Evolutionary conservation across 2,888 invertebrate species (phyloP), one percentile per base, ranked within the genome.

Genomic region (Acronicta psi): DNA sequence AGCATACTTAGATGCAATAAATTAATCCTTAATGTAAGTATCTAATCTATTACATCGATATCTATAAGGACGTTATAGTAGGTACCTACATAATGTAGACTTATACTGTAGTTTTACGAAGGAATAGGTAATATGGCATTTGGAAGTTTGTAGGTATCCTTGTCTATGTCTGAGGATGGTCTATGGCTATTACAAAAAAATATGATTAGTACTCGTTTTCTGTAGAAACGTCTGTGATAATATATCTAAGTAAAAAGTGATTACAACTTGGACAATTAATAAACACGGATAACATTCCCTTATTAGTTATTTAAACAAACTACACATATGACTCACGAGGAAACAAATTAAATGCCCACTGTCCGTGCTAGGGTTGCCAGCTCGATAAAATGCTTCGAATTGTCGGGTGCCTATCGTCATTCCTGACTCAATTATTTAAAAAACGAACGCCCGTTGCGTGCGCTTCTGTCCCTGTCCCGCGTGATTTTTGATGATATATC

Each of bases 401-500:
- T 83, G 90, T 82, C 86, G 80, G 86, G 88, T 89, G 89, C 91
- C 90, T 93, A 92, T 91, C 92, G 88, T 91, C 90, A 92, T 93
- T 92, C 92, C 89, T 77, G 84, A 82, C 88, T 91, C 91, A 90
- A 93, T 93, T 92, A 93, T 93, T 91, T 92, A 90, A 93, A 93
- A 93, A 93, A 92, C 86, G 85, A 88, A 86, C 80, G 83, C 81
- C 83, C 77, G 85, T 88, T 87, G 87, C 77, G 81, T 83, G 77
- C 77, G 66, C 73, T 54, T 83, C 79, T 75, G 75, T 92, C 92
- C 82, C 82, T 89, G 81, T 93, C 81, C 50, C 82, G 55, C 88
- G 69, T 82, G 77, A 87, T 85, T 85, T 85, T 82, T 63, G 77
- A 76, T 52, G 61, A 60, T 85, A 78, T 80, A 49, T 67, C 79